Evolutionary conservation across 2,113 vertebrate genomes (phyloP), one percentile per base, ranked within the genome.

Genomic region (Notechis scutatus): DNA sequence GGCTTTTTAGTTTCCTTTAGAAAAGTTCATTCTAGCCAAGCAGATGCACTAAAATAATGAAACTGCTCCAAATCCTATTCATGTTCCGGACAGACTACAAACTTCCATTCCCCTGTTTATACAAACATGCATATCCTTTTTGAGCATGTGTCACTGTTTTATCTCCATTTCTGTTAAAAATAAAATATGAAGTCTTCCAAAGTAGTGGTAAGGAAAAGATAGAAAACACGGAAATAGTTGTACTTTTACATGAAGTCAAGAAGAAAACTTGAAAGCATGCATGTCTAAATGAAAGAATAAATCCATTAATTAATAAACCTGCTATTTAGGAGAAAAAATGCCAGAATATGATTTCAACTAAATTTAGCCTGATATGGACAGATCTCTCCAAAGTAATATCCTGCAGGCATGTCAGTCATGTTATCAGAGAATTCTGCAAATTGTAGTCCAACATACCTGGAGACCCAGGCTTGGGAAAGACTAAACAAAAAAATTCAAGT

Each of bases 41-140:
- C 45, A 95, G 94, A 94, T 20, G 90, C 55, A 92, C 95, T 69
- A 94, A 97, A 97, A 96, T 94, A 96, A 96, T 0, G 0, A 95
- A 93, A 57, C 64, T 61, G 64, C 93, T 96, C 88, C 90, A 96
- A 34, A 85, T 93, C 47, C 91, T 94, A 91, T 92, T 55, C 94
- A 93, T 94, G 96, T 96, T 97, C 95, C 93, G 95, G 93, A 87
- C 56, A 90, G 81, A 96, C 90, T 64, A 89, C 23, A 94, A 8
- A 94, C 95, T 93, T 96, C 92, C 9, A 95, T 91, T 29, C 26
- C 64, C 21, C 8, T 85, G 93, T 93, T 96, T 91, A 96, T 94
- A 94, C 95, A 92, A 97, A 95, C 97, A 95, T 81, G 87, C 42
- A 95, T 95, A 95, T 90, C 95, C 90, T 94, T 93, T 92, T 92